Base-by-base conservation (phyloP, 2,888 invertebrate species). In the Encarsia formosa region DNA sequence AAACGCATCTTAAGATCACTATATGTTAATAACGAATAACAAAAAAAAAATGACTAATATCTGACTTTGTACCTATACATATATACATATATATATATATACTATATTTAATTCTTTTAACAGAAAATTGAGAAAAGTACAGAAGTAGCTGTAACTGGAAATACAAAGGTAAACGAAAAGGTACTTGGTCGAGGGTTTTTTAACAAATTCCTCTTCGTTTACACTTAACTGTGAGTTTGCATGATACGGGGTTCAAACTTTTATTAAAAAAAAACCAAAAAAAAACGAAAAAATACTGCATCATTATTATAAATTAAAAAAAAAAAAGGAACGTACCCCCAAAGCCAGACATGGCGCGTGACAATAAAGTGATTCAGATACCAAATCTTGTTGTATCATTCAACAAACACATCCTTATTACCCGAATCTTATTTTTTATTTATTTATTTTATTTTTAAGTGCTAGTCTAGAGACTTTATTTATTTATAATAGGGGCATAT, bases 311-410 rank as follows among this genome's bases (percentile, higher is more conserved):
- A 65, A 66, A 69, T 65, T 70, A 70, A 69, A 68, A 65, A 68
- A 66, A 66, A 66, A 69, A 65, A 68, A 70, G 67, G 70, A 70
- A 70, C 66, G 70, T 71, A 70, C 67, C 64, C 70, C 71, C 66
- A 67, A 71, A 69, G 70, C 71, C 71, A 71, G 67, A 66, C 61
- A 68, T 72, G 71, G 71, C 70, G 69, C 68, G 70, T 72, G 72
- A 72, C 71, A 72, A 72, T 72, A 72, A 72, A 72, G 68, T 72
- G 70, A 72, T 72, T 70, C 72, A 69, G 44, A 56, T 53, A 56
- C 39, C 41, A 53, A 13, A 2, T 38, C 15, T 43, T 6, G 13
- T 20, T 29, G 9, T 42, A n/a, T 40, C 20, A 26, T 42, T 42
- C 26, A 5, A n/a, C 32, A 5, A n/a, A 32, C 15, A 8, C 32